Evolutionary conservation across 2,797 vertebrate species (phyloP), one percentile per base, ranked within the genome.

Genomic region (Cichlasoma orientale): DNA sequence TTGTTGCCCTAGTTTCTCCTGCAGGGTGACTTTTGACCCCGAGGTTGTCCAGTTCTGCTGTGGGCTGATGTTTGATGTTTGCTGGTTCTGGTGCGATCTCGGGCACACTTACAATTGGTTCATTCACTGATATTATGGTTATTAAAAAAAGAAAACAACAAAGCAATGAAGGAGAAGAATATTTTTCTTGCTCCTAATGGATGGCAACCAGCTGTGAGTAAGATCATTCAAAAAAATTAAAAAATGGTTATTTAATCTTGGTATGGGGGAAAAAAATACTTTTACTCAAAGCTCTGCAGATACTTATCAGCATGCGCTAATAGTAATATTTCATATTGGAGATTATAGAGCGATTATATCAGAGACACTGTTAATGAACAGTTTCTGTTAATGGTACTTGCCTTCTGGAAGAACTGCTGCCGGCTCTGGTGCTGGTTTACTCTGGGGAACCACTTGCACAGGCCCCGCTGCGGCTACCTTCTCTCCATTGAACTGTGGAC

Each of bases 391-490:
- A 3, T 10, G 57, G 31, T 54, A 90, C 90, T 91, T 90, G 79
- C 93, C 90, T 91, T 93, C 86, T 75, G 83, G 76, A 75, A 83
- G 58, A 14, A 33, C 54, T 5, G 41, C 29, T 33, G 19, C 76
- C 0, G 75, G 75, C 58, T 85, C 85, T 69, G 74, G 73, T 56
- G 27, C 68, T 9, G 61, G 57, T 23, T 68, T 41, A 56, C 18
- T 50, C 52, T 90, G 87, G 31, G 74, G 31, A 69, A 79, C 44
- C 25, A 38, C 55, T 55, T 78, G 54, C 75, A 56, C 84, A 33
- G 83, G 72, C 57, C 83, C 84, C 56, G 82, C 70, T 72, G 53
- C 53, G 23, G 14, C 54, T 7, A 29, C 53, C 56, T 85, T 88
- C 3, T 66, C 77, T 57, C 78, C 59, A 33, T 85, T 89, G 9